Conservation (phyloP, 2,113 vertebrate genomes). For the Shinisaurus crocodilurus region DNA sequence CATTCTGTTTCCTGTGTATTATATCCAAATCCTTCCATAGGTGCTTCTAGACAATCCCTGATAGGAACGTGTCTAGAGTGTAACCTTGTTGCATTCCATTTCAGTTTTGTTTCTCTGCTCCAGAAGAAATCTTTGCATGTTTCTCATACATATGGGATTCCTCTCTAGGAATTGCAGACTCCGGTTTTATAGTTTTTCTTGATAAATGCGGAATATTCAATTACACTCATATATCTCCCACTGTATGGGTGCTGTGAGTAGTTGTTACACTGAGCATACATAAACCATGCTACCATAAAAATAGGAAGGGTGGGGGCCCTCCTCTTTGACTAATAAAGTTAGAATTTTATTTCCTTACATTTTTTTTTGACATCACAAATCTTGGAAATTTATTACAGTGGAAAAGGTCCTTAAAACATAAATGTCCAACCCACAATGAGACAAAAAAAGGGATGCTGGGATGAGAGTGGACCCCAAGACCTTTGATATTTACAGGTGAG, state of each 20-base stretch:
- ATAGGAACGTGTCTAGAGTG: neutral
- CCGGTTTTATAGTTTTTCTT: neutral
- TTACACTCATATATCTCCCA: neutral
- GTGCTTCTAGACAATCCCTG: neutral
- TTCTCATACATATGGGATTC: neutral
- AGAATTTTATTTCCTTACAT: slow-evolving; percentile 28
- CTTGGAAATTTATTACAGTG: slow-evolving; percentile 31
- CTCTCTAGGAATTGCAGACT: neutral
- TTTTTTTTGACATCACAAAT: slow-evolving; percentile 1
- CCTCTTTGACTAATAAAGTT: slow-evolving; percentile 30
- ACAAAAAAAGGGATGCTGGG: neutral
- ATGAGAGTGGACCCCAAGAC: neutral
- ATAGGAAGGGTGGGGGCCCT: neutral
- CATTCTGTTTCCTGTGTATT: neutral
- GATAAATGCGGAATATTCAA: neutral
- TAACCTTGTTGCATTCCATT: neutral
- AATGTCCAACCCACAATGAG: neutral
- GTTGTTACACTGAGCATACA: neutral
- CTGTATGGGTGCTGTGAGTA: neutral
- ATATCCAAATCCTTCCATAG: neutral
- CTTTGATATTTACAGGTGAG: slow-evolving; percentile 9
- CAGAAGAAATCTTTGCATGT: neutral
- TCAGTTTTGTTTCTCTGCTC: neutral
- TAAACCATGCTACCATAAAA: neutral
- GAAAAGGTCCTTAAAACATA: slow-evolving; percentile 18